Evolutionary conservation across 2,888 invertebrate genomes (phyloP).

Genomic region (Bruchidius siliquastri): DNA sequence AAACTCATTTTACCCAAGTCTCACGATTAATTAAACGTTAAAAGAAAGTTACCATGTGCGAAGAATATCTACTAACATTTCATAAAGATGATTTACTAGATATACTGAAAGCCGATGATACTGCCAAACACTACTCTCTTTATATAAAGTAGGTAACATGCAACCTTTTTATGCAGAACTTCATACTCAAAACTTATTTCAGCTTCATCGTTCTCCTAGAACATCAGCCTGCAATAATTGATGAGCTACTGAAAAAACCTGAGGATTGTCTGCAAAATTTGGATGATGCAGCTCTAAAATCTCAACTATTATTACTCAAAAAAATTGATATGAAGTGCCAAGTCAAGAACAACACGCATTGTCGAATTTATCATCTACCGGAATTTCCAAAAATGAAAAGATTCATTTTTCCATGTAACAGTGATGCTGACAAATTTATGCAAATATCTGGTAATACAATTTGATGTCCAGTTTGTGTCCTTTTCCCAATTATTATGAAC

Average conservation of each 20-base stretch:
- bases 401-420: conserved; percentile 63
- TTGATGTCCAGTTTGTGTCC: neutral
- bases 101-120: conserved; percentile 59
- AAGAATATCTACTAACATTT: conserved; percentile 53
- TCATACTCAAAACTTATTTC: no score
- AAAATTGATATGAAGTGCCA: conserved; percentile 41
- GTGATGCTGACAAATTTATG: conserved; percentile 67
- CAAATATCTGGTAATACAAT: conserved; percentile 59
- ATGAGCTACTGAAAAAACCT: conserved; percentile 63
- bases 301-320: conserved; percentile 54
- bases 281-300: conserved; percentile 57
- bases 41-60: conserved; percentile 8
- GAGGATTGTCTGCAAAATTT: conserved; percentile 59
- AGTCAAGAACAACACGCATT: conserved; percentile 59
- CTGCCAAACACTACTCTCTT: conserved; percentile 59
- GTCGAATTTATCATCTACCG: conserved; percentile 63
- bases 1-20: no score
- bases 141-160: conserved; percentile 66
- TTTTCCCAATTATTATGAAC: no score
- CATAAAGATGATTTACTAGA: conserved; percentile 58
- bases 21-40: no score
- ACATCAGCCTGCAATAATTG: conserved; percentile 61
- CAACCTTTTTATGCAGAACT: no score
- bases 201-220: conserved; percentile 70
- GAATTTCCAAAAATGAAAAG: conserved; percentile 64